These are phyloP conservation scores for Zalophus californianus DNA, from an alignment of 2,797 vertebrate genomes.

Conservation along the genomic window DNA sequence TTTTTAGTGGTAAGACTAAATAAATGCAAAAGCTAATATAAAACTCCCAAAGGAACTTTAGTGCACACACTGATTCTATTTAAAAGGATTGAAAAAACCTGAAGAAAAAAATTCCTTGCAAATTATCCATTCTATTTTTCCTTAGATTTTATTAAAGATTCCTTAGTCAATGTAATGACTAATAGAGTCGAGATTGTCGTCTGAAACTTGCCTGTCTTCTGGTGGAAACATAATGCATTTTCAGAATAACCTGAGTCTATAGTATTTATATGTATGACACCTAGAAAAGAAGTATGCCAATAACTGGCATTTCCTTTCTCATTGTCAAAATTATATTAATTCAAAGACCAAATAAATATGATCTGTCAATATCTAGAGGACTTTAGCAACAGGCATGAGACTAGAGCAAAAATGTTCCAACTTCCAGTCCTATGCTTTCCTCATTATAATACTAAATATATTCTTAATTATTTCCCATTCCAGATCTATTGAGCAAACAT, in stretches of 20 bases:
- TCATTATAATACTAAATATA: constrained; percentile 1
- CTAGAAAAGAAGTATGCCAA: background rate
- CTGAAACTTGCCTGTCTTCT: background rate
- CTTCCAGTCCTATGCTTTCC: background rate
- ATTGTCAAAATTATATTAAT: background rate
- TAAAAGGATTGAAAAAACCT: background rate
- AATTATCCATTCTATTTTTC: background rate
- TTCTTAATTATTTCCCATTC: background rate
- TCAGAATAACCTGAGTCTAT: background rate
- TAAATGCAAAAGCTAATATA: background rate
- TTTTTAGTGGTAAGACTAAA: background rate
- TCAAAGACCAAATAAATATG: background rate
- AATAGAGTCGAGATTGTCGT: background rate
- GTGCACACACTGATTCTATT: background rate
- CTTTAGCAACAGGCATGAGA: background rate
- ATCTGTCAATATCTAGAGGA: background rate
- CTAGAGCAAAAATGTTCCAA: background rate
- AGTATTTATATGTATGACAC: background rate
- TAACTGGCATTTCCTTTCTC: background rate
- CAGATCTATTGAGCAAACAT: background rate
- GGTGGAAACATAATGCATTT: background rate
- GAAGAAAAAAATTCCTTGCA: background rate
- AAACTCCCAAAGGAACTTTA: background rate
- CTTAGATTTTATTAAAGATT: background rate
- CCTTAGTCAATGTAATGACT: background rate